A percentile compares a stretch with the other conserved stretches of the same genome.
Conservation (phyloP, 2,888 invertebrate species). For the Axea sp. region DNA sequence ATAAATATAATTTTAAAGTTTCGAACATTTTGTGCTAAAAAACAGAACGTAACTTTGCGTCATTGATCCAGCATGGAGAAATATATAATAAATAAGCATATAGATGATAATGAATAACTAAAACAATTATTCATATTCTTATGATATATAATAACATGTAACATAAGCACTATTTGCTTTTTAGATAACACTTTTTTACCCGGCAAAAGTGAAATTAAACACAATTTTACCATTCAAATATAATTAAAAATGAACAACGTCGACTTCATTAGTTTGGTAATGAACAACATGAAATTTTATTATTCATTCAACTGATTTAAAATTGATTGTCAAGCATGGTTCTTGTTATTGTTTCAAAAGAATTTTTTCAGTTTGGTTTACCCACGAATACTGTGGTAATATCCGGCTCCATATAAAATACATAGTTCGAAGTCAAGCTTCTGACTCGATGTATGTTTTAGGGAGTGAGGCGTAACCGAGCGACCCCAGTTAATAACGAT, state of each 20-base stretch:
- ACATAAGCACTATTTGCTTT: no score
- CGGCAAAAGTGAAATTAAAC: slow-evolving; percentile 2
- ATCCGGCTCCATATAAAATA: slow-evolving; percentile 7
- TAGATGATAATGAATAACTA: no score
- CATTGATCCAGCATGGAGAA: no score
- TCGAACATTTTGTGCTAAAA: no score
- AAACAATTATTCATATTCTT: no score
- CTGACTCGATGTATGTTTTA: slow-evolving; percentile 14
- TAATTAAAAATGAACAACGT: slow-evolving; percentile 2
- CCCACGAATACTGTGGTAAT: slow-evolving; percentile 13
- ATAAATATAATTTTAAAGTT: no score
- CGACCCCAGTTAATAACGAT: slow-evolving; percentile 9
- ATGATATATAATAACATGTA: no score
- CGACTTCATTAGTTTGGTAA: neutral
- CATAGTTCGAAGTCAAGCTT: neutral
- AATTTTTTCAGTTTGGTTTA: slow-evolving; percentile 18
- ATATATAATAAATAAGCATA: no score
- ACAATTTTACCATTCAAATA: slow-evolving; percentile 6
- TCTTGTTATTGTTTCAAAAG: slow-evolving; percentile 23
- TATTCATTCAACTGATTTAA: slow-evolving; percentile 2
- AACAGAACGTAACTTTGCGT: no score
- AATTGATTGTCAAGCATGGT: slow-evolving; percentile 12
- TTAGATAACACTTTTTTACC: no score
- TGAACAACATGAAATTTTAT: slow-evolving; percentile 7
- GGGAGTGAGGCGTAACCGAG: slow-evolving; percentile 1